Percentiles rank a stretch among this genome's conserved stretches.
phyloP scores from a whole-genome alignment of 2,797 vertebrate genomes.

The Coregonus sp. region DNA sequence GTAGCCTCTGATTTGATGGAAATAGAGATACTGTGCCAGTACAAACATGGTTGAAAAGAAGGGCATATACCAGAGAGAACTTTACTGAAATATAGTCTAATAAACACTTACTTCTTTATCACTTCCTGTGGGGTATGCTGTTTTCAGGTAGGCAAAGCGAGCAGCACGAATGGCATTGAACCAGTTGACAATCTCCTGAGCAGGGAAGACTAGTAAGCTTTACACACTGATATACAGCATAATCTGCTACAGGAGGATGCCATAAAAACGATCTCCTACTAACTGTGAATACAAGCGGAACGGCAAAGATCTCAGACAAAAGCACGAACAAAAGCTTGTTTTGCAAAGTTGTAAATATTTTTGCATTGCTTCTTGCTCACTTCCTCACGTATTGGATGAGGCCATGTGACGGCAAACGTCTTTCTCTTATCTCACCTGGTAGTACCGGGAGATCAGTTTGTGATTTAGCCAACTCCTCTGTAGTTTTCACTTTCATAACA shows the following conservation, averaged over 20 bases:
- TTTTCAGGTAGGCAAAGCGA: conserved; percentile 86
- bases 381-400: too few relatives aligned
- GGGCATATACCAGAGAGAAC: not conserved
- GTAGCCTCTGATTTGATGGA: not conserved
- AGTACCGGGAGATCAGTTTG: too few relatives aligned
- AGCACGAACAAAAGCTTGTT: not conserved
- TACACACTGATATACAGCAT: not conserved
- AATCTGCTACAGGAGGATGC: not conserved
- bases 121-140: conserved; percentile 79
- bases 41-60: not conserved
- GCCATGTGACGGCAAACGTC: too few relatives aligned
- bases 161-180: conserved; percentile 88
- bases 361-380: too few relatives aligned
- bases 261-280: not conserved
- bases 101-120: conserved; percentile 80
- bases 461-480: too few relatives aligned
- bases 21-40: not conserved
- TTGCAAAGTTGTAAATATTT: too few relatives aligned
- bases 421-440: too few relatives aligned
- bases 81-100: not conserved
- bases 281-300: not conserved
- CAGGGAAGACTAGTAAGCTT: conserved; percentile 30
- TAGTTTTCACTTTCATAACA: too few relatives aligned
- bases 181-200: conserved; percentile 92
- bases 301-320: not conserved